phyloP scores from a whole-genome alignment of 2,888 invertebrate genomes.

The Saturnia japonica region DNA sequence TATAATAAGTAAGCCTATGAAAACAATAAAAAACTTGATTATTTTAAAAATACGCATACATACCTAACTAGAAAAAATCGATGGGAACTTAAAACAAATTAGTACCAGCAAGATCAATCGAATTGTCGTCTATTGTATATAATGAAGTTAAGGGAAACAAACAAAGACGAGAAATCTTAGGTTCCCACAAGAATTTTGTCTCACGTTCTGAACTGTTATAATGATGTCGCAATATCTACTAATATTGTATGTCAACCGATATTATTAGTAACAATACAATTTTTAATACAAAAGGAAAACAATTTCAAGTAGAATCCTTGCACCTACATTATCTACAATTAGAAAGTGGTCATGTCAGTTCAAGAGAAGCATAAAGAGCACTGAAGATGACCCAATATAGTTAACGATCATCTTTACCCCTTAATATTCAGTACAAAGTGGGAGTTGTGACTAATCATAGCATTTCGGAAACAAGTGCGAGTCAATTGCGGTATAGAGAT shows the following conservation, averaged over 20 bases:
- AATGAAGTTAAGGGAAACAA: not conserved
- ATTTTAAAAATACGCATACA: not conserved
- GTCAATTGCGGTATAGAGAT: too few species aligned
- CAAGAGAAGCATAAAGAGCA: too few species aligned
- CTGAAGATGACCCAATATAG: too few species aligned
- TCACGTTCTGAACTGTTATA: slow-evolving; percentile 8
- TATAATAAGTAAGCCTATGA: too few species aligned
- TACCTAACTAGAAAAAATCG: not conserved
- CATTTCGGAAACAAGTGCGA: too few species aligned
- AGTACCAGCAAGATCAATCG: not conserved
- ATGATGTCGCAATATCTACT: not conserved
- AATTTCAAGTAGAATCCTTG: too few species aligned
- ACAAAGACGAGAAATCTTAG: not conserved
- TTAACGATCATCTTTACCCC: too few species aligned
- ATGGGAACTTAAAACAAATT: not conserved
- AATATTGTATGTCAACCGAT: not conserved
- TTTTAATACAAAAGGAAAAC: too few species aligned
- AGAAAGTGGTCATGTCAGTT: too few species aligned
- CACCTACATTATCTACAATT: too few species aligned
- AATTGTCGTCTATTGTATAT: not conserved
- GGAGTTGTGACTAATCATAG: too few species aligned
- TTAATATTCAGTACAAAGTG: too few species aligned
- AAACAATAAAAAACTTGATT: not conserved
- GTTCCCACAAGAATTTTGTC: not conserved
- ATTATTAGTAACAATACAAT: not conserved